Evolutionary conservation across 2,113 vertebrate species (phyloP), one percentile per base, ranked within the genome.

Genomic region (Salminus brasiliensis): DNA sequence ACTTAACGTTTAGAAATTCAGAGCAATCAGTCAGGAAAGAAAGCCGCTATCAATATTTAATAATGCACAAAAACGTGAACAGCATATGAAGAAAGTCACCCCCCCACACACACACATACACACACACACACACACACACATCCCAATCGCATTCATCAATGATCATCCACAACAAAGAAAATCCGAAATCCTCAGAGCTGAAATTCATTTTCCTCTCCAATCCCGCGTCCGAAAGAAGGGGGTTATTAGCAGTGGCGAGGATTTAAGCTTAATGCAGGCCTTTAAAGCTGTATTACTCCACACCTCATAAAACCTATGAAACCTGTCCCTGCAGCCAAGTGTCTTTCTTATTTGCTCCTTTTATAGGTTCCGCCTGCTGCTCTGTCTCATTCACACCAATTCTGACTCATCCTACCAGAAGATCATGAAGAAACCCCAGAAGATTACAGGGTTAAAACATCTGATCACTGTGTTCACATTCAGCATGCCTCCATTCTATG

Each of bases 261-360:
- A 60, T 84, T 77, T 77, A 55, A 52, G 36, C 41, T 74, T 66
- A 74, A 49, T 27, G 74, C 39, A 32, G 53, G 77, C 63, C 43
- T 53, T 78, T 79, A 71, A 67, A 62, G 66, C 49, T 57, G 45
- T 9, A 75, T 79, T 79, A 57, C 59, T 83, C 32, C 45, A 60
- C 34, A 47, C 25, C 27, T 32, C 70, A 55, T 74, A 63, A 16
- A 41, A 59, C 36, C 49, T 52, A 53, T 21, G 41, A 34, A 55
- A 34, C 41, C 53, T 23, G 23, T 60, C 39, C 32, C 52, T 62
- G 10, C 52, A 52, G 60, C 34, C 47, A 41, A 23, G 45, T 57
- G 52, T 25, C 16, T 55, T n/a, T n/a, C 3, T n/a, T 4, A 21
- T 21, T 53, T n/a, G 39, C n/a, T 41, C 25, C 11, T 36, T 59